These are phyloP conservation scores for Pollenia amentaria DNA, from an alignment of 2,888 invertebrate species.

Conservation along the genomic window DNA sequence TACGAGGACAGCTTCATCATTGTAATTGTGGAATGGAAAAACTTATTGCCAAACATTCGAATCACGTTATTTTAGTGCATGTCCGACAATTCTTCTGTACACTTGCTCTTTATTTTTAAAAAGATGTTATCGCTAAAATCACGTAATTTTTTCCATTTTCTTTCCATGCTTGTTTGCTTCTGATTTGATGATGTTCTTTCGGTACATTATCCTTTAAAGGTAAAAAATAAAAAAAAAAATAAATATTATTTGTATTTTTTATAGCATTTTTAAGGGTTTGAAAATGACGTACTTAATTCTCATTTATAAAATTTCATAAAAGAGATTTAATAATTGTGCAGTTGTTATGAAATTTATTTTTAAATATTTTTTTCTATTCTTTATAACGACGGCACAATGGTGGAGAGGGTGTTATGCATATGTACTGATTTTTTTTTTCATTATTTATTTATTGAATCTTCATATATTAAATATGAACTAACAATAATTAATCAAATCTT, in stretches of 20 bases:
- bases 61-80: constrained; percentile 80
- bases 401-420: too few species aligned
- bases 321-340: constrained; percentile 30
- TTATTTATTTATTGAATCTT: too few species aligned
- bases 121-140: constrained; percentile 66
- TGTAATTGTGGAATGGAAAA: constrained; percentile 40
- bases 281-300: constrained; percentile 25
- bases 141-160: constrained; percentile 61
- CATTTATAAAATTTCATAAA: not conserved
- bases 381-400: too few species aligned
- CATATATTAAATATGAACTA: too few species aligned
- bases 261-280: constrained; percentile 9
- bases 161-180: constrained; percentile 38
- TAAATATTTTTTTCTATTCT: too few species aligned
- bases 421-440: too few species aligned
- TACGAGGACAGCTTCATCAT: constrained; percentile 56
- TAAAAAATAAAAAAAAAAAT: constrained; percentile 32
- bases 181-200: constrained; percentile 52
- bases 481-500: too few species aligned
- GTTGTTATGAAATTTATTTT: constrained; percentile 24
- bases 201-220: constrained; percentile 46
- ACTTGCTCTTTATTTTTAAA: not conserved
- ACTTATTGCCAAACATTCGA: constrained; percentile 74
- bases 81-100: constrained; percentile 79
- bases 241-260: not conserved